A percentile compares a stretch with the other conserved stretches of the same genome.
These are phyloP conservation scores for Physella acuta DNA, from an alignment of 1,140 invertebrate species.

Conservation along the genomic window DNA sequence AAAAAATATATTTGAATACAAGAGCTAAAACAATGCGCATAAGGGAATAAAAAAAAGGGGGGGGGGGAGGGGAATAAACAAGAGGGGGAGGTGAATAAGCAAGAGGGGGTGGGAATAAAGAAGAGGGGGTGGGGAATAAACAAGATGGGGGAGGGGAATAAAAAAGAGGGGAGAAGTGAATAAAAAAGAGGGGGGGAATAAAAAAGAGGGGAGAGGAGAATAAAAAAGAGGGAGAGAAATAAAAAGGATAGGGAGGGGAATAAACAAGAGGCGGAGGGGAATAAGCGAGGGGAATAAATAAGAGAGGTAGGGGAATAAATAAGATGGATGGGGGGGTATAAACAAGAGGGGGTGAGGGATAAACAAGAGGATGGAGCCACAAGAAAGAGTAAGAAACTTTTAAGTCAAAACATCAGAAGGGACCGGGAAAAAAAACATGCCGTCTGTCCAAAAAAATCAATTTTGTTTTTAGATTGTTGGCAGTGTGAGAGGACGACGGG, in stretches of 20 bases:
- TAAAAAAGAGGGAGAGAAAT: background rate
- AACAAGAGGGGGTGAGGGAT: background rate
- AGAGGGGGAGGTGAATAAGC: background rate
- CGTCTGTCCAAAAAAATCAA: too few species aligned
- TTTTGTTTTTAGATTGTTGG: too few species aligned
- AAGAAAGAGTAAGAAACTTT: constrained; percentile 6
- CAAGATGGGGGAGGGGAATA: background rate
- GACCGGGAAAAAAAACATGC: background rate
- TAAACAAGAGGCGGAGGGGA: background rate
- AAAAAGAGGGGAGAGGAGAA: background rate
- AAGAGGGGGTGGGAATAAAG: background rate
- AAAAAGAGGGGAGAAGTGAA: background rate
- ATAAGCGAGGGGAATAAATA: background rate
- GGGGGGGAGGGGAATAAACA: background rate
- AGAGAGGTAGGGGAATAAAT: background rate
- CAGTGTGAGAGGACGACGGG: too few species aligned
- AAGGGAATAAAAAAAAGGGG: background rate
- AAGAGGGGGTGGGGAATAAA: too few species aligned
- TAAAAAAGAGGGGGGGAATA: background rate
- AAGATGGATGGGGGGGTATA: background rate
- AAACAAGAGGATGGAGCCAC: background rate
- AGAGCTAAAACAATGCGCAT: too few species aligned
- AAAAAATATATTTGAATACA: too few species aligned
- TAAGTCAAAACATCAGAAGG: background rate
- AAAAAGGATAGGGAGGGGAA: background rate